Evolutionary conservation across 2,888 invertebrate genomes (phyloP).

Genomic region (Acanthosepion lycidas): DNA sequence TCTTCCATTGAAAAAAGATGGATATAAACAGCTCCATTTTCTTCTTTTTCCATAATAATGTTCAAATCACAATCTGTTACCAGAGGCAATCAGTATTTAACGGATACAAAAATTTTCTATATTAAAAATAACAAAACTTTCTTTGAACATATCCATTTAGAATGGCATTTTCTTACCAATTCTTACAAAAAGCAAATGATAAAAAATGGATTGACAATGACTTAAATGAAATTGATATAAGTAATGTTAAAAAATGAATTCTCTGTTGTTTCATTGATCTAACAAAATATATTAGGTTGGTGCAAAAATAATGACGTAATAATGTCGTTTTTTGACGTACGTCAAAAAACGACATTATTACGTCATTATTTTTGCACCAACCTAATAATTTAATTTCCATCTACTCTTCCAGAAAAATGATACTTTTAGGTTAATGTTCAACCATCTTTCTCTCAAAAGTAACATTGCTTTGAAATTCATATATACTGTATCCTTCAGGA

Average conservation of each 20-base stretch:
- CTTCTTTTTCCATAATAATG: neutral
- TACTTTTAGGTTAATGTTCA: too few species aligned
- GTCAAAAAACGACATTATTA: too few species aligned
- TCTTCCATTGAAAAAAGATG: neutral
- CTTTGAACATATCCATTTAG: neutral
- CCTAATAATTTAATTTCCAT: too few species aligned
- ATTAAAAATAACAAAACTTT: neutral
- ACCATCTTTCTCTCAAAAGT: too few species aligned
- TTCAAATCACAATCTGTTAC: neutral
- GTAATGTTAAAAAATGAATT: neutral
- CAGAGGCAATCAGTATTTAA: neutral
- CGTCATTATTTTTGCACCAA: too few species aligned
- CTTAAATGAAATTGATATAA: neutral
- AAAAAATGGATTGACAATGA: neutral
- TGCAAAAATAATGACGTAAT: too few species aligned
- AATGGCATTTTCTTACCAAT: neutral
- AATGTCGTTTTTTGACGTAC: too few species aligned
- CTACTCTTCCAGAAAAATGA: too few species aligned
- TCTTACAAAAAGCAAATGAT: neutral
- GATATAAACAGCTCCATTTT: neutral
- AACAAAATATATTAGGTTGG: too few species aligned
- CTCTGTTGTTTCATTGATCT: neutral
- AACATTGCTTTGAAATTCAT: too few species aligned
- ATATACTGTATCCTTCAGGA: too few species aligned
- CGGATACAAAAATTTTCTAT: neutral